phyloP scores from a whole-genome alignment of 2,113 vertebrate genomes.

The Bambusicola thoracicus region DNA sequence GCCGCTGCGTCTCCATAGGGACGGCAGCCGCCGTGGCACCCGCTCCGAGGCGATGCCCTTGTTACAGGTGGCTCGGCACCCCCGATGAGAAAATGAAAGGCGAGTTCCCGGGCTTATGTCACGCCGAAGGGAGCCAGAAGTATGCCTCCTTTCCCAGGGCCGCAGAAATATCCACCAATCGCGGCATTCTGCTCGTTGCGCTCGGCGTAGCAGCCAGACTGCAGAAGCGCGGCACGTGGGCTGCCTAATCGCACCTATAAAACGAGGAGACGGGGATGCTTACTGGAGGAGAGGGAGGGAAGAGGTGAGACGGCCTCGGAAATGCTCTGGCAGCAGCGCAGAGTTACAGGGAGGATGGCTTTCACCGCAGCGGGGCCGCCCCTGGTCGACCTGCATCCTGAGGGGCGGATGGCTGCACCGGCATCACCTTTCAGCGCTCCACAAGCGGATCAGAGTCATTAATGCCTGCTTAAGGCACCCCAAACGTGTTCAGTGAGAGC shows the following conservation, averaged over 20 bases:
- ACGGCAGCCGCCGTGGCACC: not conserved
- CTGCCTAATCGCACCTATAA: not conserved
- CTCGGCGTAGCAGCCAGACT: not conserved
- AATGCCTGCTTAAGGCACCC: not conserved
- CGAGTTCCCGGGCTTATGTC: not conserved
- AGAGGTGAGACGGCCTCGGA: not conserved
- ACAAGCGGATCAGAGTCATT: not conserved
- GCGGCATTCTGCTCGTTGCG: not conserved
- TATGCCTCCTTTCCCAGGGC: not conserved
- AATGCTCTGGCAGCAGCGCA: not conserved
- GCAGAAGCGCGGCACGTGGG: not conserved
- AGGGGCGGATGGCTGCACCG: not conserved
- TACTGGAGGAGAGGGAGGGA: not conserved
- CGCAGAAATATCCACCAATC: not conserved
- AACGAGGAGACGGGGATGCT: not conserved
- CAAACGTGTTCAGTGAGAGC: not conserved
- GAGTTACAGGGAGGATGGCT: constrained; percentile 12
- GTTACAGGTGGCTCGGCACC: not conserved
- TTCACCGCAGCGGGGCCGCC: constrained; percentile 42
- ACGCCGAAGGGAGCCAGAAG: not conserved
- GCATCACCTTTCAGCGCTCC: not conserved
- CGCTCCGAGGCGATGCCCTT: not conserved
- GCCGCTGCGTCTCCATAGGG: not conserved
- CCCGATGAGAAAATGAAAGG: not conserved
- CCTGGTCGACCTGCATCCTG: not conserved